Base-by-base conservation (phyloP, 2,797 vertebrate genomes). In the Chelidonichthys spinosus region DNA sequence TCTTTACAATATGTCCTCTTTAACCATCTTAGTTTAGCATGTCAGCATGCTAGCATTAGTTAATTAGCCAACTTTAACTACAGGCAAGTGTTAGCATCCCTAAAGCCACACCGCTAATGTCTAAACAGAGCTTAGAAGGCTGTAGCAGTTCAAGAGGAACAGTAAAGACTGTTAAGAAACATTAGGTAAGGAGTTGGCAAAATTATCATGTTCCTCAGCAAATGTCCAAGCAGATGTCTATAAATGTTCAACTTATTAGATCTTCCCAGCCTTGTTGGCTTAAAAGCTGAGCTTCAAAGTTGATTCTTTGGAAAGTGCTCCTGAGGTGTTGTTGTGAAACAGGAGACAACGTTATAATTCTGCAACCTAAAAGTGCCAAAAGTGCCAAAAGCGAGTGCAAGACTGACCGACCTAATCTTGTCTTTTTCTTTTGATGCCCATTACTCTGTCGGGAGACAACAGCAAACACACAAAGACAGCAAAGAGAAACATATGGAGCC, bases 401-500 rank as follows among this genome's bases (percentile, higher is more conserved):
- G 33, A 42, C 50, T 50, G 64, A 75, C 46, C 59, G 32, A 43
- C 11, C 62, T 59, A 54, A 65, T 64, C 32, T 59, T 47, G 9
- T 58, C 44, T 54, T n/a, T 56, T 39, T 69, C 15, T 49, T 64
- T 63, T 60, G 39, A 43, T 59, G 13, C 62, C 36, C 6, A 15
- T 55, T 69, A 52, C 53, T 77, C 36, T 72, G 37, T 32, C 54
- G 43, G 61, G 35, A 13, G 14, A 53, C 33, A 62, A 62, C 37
- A 53, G 50, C 11, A 43, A 50, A 33, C 40, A 39, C 3, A 44
- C n/a, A 63, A 49, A 49, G 2, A 59, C 32, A 44, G 39, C 11
- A 13, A 33, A 42, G 33, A 39, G 10, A 53, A 42, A 53, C 7
- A 37, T 63, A 46, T 35, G 25, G 60, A 76, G 42, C 49, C 25